A percentile compares a stretch with the other conserved stretches of the same genome.
Evolutionary conservation across 1,140 invertebrate species (phyloP).

Genomic region (Cotesia typhae): DNA sequence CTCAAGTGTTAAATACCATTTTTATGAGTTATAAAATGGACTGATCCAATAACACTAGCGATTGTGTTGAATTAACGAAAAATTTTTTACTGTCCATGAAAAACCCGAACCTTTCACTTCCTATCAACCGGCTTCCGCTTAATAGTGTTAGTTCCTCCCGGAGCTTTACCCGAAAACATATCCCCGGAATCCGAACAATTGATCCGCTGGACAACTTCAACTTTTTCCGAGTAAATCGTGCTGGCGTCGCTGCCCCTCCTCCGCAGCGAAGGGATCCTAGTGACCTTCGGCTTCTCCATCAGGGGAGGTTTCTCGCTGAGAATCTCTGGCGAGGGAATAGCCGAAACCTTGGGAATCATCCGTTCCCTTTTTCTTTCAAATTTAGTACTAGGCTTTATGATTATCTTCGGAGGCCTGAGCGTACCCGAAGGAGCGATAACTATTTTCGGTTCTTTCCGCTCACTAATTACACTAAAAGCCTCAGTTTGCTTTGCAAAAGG

Average conservation of each 20-base stretch:
- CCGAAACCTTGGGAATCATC: slow-evolving; percentile 61
- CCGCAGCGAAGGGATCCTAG: slow-evolving; percentile 52
- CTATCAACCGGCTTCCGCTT: slow-evolving; percentile 48
- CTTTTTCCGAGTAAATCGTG: slow-evolving; percentile 45
- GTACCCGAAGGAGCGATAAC: slow-evolving; percentile 46
- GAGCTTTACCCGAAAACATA: too few relatives aligned
- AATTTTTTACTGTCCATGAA: neutral
- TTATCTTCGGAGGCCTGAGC: slow-evolving; percentile 63
- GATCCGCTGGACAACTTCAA: slow-evolving; percentile 48
- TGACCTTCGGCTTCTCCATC: slow-evolving; percentile 53
- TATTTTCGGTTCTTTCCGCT: slow-evolving; percentile 35
- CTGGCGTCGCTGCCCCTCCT: slow-evolving; percentile 41
- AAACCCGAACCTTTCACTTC: slow-evolving; percentile 38
- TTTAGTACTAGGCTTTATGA: slow-evolving; percentile 63
- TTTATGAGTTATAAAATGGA: too few relatives aligned
- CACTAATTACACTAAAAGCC: too few relatives aligned
- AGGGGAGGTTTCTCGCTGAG: slow-evolving; percentile 46
- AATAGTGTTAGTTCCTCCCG: slow-evolving; percentile 46
- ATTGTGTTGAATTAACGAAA: too few relatives aligned
- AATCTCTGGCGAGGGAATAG: slow-evolving; percentile 55
- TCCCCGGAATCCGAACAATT: slow-evolving; percentile 33
- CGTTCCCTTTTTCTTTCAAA: slow-evolving; percentile 52
- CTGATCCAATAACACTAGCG: too few relatives aligned
- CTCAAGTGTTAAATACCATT: too few relatives aligned
- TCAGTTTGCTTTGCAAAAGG: neutral